These are phyloP conservation scores for Rallus crepitans DNA, from an alignment of 2,797 vertebrate genomes.

Conservation along the genomic window DNA sequence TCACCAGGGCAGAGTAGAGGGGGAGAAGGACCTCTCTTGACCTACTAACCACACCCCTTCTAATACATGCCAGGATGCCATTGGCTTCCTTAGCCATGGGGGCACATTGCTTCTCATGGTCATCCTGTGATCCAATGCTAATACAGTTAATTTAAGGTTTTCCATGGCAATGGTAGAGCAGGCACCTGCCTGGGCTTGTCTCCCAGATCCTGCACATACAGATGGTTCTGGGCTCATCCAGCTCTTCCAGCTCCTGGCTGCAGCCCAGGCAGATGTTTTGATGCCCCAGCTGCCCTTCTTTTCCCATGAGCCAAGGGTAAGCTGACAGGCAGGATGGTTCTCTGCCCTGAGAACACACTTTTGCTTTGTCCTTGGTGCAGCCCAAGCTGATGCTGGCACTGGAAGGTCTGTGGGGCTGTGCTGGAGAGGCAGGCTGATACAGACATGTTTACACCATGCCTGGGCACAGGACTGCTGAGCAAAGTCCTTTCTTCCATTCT, in stretches of 20 bases:
- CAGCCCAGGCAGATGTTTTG: not conserved
- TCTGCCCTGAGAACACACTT: not conserved
- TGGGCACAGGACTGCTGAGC: not conserved
- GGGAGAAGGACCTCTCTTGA: too few relatives aligned
- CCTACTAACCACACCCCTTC: too few relatives aligned
- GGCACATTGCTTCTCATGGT: too few relatives aligned
- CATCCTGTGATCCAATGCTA: not conserved
- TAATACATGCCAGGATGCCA: too few relatives aligned
- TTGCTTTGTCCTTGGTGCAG: not conserved
- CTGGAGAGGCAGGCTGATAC: not conserved
- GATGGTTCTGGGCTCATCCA: not conserved
- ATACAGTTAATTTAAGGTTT: not conserved
- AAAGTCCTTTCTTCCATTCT: not conserved
- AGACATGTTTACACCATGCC: accelerated
- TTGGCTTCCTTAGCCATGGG: too few relatives aligned
- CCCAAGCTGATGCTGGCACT: accelerated
- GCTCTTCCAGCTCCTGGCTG: not conserved
- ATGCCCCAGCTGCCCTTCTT: not conserved
- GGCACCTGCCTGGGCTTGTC: not conserved
- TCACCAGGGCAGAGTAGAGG: too few relatives aligned
- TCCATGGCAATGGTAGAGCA: not conserved
- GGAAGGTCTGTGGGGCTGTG: not conserved
- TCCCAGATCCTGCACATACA: accelerated
- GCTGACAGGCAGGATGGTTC: not conserved
- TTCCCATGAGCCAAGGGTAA: not conserved